Evolutionary conservation across 1,140 invertebrate genomes (phyloP), one percentile per base, ranked within the genome.

Genomic region (Drosophila bifasciata): DNA sequence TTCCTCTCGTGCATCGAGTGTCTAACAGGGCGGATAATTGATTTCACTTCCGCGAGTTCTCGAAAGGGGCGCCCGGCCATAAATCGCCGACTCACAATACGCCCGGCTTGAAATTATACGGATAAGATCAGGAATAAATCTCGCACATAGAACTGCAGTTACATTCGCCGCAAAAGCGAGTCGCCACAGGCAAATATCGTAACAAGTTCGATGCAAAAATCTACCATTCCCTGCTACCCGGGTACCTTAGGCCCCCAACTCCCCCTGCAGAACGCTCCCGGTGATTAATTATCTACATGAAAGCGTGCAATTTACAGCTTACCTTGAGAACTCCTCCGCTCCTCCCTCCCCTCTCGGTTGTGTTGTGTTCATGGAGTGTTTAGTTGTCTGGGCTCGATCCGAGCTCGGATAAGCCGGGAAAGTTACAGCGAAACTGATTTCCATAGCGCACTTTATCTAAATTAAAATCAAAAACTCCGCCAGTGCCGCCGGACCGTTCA

Each of bases 271-370:
- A 74, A 64, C 59, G 79, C 72, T 73, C 49, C 55, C 69, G 61
- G 76, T 88, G 83, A 88, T 88, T 88, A 88, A 88, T 88, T 88
- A 88, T 88, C 83, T 88, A 88, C 83, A 88, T 88, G 83, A 88
- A 88, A 88, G 83, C 83, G 70, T 74, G 78, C 84, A 83, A 88
- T 88, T 88, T 88, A 79, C 84, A 83, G 83, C 77, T 72, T 78
- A 76, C 78, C 83, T 79, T 78, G 39, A 55, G 62, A 44, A 43
- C 21, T 41, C 40, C 21, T 19, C 69, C 21, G 50, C 23, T 17
- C 46, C 45, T 15, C 28, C 39, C 11, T 16, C 57, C 48, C 36
- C 43, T 46, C 68, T 28, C 66, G 6, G 16, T 21, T 21, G 32
- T 55, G 46, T 57, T 61, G 67, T 81, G 72, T 86, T 86, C 86